A percentile compares a stretch with the other conserved stretches of the same genome.
phyloP scores from a whole-genome alignment of 2,888 invertebrate species.

The Neoascia interrupta region DNA sequence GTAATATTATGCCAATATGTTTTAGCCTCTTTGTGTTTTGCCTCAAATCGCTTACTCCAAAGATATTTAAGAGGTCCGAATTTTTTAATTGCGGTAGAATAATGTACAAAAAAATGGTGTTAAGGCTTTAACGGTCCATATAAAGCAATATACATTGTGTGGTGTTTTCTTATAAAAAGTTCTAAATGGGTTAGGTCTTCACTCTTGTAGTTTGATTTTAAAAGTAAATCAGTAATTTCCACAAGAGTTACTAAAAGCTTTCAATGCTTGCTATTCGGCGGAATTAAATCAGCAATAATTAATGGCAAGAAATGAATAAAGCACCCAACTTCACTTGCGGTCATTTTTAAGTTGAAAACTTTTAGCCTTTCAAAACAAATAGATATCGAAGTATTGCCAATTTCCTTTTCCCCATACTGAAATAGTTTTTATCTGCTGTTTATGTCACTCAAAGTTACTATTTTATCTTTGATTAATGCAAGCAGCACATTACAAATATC shows the following conservation, averaged over 20 bases:
- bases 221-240: slow-evolving; percentile 47
- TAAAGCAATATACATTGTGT: slow-evolving; percentile 37
- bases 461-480: slow-evolving; percentile 46
- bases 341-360: slow-evolving; percentile 66
- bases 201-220: slow-evolving; percentile 24
- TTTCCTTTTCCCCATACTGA: slow-evolving; percentile 49
- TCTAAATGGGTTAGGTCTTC: slow-evolving; percentile 36
- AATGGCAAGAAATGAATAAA: slow-evolving; percentile 61
- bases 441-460: slow-evolving; percentile 53
- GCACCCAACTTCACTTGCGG: slow-evolving; percentile 60
- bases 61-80: no score
- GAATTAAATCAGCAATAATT: slow-evolving; percentile 67
- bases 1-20: no score
- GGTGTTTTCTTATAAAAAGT: slow-evolving; percentile 40
- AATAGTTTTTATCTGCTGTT: slow-evolving; percentile 60
- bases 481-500: slow-evolving; percentile 64
- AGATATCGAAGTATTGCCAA: slow-evolving; percentile 32
- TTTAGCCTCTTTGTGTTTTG: no score
- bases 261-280: slow-evolving; percentile 49
- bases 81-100: no score
- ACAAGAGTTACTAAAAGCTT: slow-evolving; percentile 27
- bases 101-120: no score
- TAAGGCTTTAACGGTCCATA: slow-evolving; percentile 55
- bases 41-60: no score
- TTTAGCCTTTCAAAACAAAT: slow-evolving; percentile 40